Percentiles rank a stretch among this genome's conserved stretches.
phyloP scores from a whole-genome alignment of 2,113 vertebrate species.

The Platanista minor region DNA sequence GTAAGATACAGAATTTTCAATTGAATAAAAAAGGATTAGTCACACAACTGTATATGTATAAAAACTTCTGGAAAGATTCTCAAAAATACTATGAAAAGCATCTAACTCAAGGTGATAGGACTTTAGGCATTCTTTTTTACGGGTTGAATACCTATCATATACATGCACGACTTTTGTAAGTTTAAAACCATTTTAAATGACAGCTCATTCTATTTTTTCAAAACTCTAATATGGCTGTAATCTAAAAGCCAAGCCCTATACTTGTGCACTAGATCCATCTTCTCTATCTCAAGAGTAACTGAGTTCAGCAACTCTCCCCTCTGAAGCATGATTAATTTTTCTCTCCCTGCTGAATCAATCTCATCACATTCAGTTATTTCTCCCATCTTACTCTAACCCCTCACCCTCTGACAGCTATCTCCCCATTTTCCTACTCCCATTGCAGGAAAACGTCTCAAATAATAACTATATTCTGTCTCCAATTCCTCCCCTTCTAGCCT shows the following conservation, averaged over 20 bases:
- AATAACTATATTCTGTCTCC: background rate
- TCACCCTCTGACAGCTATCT: background rate
- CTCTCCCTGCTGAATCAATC: background rate
- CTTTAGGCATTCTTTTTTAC: background rate
- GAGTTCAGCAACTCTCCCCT: background rate
- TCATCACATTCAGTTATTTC: background rate
- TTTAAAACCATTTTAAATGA: background rate
- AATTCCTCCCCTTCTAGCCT: background rate
- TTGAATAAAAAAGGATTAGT: slow-evolving; percentile 1
- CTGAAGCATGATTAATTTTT: background rate
- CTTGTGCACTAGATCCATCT: background rate
- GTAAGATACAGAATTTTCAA: slow-evolving; percentile 22
- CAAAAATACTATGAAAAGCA: slow-evolving; percentile 39
- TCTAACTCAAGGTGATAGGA: background rate
- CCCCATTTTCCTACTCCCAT: background rate
- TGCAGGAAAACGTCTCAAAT: background rate
- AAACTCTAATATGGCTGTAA: background rate
- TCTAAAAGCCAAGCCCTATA: background rate
- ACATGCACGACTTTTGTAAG: background rate
- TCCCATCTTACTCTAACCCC: background rate
- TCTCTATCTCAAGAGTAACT: background rate
- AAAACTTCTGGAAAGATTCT: background rate
- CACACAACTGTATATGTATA: background rate
- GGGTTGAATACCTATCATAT: background rate
- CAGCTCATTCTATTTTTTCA: background rate